Percentiles rank a stretch among this genome's conserved stretches.
These are phyloP conservation scores for Pimpla rufipes DNA, from an alignment of 2,888 invertebrate species.

Conservation along the genomic window DNA sequence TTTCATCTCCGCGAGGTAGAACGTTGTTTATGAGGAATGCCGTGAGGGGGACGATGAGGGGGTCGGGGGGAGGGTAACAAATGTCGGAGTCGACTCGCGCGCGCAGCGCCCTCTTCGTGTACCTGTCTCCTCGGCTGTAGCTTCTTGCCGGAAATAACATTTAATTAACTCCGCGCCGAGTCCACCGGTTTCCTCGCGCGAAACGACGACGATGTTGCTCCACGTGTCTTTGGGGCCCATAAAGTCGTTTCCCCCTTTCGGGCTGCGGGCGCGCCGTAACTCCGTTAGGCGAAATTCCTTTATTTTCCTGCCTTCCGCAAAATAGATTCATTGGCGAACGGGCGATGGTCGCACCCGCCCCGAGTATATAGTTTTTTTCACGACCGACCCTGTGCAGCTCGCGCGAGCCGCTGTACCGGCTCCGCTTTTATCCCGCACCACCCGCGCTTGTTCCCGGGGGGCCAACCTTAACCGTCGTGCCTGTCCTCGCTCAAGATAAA, in stretches of 20 bases:
- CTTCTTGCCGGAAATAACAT: conserved; percentile 25
- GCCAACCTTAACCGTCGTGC: conserved; percentile 8
- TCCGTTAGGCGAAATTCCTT: conserved; percentile 47
- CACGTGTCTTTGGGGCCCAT: conserved; percentile 17
- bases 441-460: conserved; percentile 18
- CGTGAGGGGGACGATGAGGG: background rate
- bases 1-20: conserved; percentile 1
- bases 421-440: conserved; percentile 49
- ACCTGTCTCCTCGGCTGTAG: background rate
- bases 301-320: conserved; percentile 45
- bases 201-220: conserved; percentile 23
- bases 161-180: conserved; percentile 41
- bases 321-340: conserved; percentile 48
- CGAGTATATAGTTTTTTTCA: background rate
- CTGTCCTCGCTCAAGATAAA: conserved; percentile 45
- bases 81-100: background rate
- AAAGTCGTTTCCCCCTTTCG: conserved; percentile 13
- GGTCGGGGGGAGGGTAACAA: background rate
- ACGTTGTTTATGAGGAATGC: conserved; percentile 23
- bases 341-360: conserved; percentile 1
- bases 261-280: conserved; percentile 18
- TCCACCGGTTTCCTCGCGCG: background rate
- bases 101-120: background rate
- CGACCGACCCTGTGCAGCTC: background rate
- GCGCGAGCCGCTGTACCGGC: too few relatives aligned